Evolutionary conservation across 2,113 vertebrate genomes (phyloP).

Genomic region (Uria aalge): DNA sequence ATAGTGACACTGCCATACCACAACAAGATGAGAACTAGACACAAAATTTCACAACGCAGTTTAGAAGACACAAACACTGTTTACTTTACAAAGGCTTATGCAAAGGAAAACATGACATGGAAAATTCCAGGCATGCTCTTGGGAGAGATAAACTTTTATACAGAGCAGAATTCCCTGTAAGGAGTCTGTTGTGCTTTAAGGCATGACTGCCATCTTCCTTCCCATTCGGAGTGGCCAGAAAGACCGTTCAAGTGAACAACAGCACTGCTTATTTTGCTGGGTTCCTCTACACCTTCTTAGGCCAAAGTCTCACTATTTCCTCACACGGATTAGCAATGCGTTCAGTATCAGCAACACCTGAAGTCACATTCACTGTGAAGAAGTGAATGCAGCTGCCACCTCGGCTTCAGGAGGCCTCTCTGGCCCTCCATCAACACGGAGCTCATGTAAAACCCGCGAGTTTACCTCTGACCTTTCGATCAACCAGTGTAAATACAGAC

Average conservation of each 20-base stretch:
- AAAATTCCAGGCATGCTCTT: neutral
- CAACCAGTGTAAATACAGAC: neutral
- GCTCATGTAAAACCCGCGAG: neutral
- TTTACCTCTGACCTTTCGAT: neutral
- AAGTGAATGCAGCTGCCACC: neutral
- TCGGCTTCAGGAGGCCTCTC: neutral
- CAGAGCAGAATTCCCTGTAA: neutral
- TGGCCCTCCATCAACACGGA: neutral
- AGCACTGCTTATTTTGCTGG: neutral
- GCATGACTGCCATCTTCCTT: neutral
- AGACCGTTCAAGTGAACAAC: neutral
- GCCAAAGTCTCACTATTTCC: neutral
- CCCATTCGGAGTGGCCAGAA: neutral
- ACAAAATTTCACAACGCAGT: neutral
- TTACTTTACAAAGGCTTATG: neutral
- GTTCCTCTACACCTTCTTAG: neutral
- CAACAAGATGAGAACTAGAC: neutral
- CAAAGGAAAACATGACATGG: neutral
- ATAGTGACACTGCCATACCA: neutral
- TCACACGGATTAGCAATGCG: neutral
- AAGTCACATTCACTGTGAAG: neutral
- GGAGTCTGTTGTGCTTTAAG: neutral
- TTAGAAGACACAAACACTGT: neutral
- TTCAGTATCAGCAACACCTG: neutral
- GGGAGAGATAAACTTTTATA: neutral